Conservation (phyloP, 2,113 vertebrate species). For the Cyprinodon tularosa region DNA sequence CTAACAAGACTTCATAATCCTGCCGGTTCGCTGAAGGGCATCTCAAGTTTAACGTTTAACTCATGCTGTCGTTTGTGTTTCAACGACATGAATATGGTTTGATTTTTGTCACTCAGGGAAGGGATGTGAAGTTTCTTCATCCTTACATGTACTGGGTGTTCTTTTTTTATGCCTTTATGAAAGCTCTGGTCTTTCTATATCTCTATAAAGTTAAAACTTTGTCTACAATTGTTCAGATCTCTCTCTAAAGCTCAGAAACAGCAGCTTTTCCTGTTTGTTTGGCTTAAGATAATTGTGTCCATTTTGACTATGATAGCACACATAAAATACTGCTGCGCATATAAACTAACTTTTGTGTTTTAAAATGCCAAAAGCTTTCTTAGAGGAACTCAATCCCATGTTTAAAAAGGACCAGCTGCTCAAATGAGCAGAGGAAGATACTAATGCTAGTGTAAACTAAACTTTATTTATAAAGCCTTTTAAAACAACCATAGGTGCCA, state of each 20-base stretch:
- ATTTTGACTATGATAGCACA: too few species aligned
- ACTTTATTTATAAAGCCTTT: too few species aligned
- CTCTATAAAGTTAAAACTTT: too few species aligned
- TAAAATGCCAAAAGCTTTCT: too few species aligned
- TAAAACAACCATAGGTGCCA: too few species aligned
- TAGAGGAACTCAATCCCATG: too few species aligned
- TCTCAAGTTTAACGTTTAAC: constrained; percentile 26
- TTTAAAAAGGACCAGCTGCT: too few species aligned
- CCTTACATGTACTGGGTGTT: neutral
- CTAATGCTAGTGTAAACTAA: too few species aligned
- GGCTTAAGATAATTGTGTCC: neutral
- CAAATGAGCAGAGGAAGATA: too few species aligned
- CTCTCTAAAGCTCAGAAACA: neutral
- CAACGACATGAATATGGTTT: constrained; percentile 13
- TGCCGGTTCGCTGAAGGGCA: constrained; percentile 24
- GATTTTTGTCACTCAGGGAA: neutral
- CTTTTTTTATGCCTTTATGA: neutral
- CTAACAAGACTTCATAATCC: constrained; percentile 50
- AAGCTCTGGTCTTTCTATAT: neutral
- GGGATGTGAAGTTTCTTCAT: neutral
- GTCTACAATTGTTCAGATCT: too few species aligned
- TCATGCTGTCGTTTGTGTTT: constrained; percentile 13
- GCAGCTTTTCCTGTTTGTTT: neutral
- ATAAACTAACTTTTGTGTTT: too few species aligned
- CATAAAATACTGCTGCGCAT: too few species aligned